Conservation (phyloP, 2,797 vertebrate species). For the Lophius americanus region DNA sequence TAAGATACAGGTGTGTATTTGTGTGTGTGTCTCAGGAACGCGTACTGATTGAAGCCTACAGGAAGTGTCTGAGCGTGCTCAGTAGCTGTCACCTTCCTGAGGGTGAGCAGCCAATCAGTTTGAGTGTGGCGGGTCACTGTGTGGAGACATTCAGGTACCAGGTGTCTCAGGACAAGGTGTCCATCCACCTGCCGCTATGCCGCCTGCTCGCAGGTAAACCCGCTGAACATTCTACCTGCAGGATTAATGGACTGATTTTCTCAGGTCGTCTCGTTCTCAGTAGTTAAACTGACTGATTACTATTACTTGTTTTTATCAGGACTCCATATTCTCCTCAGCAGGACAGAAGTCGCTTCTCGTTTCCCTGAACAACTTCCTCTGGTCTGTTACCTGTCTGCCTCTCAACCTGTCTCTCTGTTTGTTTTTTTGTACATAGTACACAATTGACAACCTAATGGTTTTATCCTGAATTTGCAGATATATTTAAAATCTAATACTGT, state of each 20-base stretch:
- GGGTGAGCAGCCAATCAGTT: conserved; percentile 92
- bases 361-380: conserved; percentile 93
- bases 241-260: background rate
- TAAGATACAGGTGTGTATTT: conserved; percentile 1
- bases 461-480: too few species aligned
- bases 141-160: conserved; percentile 96
- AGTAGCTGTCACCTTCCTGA: conserved; percentile 92
- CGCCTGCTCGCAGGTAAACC: conserved; percentile 92
- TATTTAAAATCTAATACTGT: too few species aligned
- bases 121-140: conserved; percentile 91
- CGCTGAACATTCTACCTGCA: background rate
- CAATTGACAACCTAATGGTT: too few species aligned
- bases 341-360: conserved; percentile 91
- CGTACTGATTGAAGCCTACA: conserved; percentile 93
- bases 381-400: conserved; percentile 73
- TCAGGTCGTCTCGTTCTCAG: too few species aligned
- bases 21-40: conserved; percentile 81
- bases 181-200: conserved; percentile 95
- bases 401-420: background rate
- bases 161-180: conserved; percentile 97
- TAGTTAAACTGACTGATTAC: background rate
- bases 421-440: too few species aligned
- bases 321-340: conserved; percentile 94
- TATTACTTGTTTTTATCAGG: conserved; percentile 74
- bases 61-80: conserved; percentile 89